Evolutionary conservation across 2,888 invertebrate genomes (phyloP).

Genomic region (Homarus gammarus): DNA sequence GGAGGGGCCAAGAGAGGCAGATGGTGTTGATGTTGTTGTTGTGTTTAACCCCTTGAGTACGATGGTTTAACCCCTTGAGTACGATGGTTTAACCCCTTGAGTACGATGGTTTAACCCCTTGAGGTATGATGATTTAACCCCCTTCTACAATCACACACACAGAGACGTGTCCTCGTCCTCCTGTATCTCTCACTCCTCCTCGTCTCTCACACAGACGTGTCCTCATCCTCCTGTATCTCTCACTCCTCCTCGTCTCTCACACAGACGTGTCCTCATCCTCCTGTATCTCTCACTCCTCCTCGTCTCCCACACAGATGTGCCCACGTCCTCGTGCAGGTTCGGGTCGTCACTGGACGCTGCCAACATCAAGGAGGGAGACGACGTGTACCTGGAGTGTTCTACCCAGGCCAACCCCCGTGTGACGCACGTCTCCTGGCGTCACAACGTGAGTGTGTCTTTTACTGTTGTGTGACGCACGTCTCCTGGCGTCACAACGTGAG

Average conservation of each 20-base stretch:
- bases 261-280: not conserved
- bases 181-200: not conserved
- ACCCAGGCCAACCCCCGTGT: conserved; percentile 28
- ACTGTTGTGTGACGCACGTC: not conserved
- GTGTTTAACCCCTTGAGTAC: too few relatives aligned
- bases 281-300: too few relatives aligned
- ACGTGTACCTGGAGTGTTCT: conserved; percentile 65
- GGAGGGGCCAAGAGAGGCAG: too few relatives aligned
- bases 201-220: not conserved
- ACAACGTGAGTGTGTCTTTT: too few relatives aligned
- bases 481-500: conserved; percentile 34
- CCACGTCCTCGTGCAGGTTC: conserved; percentile 49
- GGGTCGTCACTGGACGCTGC: conserved; percentile 59
- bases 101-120: too few relatives aligned
- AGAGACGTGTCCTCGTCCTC: too few relatives aligned
- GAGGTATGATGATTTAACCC: too few relatives aligned
- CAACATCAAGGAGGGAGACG: conserved; percentile 72
- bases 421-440: too few relatives aligned
- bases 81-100: too few relatives aligned
- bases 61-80: too few relatives aligned
- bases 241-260: not conserved
- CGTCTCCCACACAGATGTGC: conserved; percentile 53
- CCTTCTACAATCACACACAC: too few relatives aligned
- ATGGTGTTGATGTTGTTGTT: too few relatives aligned
- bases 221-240: not conserved